phyloP scores from a whole-genome alignment of 2,113 vertebrate species.

The Plotosus lineatus region DNA sequence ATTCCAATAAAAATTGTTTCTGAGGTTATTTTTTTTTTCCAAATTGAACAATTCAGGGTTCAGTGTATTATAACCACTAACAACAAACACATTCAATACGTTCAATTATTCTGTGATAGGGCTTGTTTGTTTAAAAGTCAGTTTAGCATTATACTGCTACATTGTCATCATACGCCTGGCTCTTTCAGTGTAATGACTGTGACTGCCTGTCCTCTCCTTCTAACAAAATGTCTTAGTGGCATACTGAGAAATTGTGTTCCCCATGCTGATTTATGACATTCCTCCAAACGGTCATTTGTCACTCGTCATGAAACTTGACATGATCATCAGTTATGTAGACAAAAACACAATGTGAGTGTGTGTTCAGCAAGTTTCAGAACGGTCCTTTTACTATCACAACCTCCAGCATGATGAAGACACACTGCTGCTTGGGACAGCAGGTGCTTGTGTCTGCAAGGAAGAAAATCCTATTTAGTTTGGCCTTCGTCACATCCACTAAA shows the following conservation, averaged over 20 bases:
- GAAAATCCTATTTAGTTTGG: background rate
- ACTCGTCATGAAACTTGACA: conserved; percentile 4
- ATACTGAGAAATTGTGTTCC: conserved; percentile 8
- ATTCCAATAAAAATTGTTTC: no score
- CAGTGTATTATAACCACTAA: background rate
- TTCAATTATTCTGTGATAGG: background rate
- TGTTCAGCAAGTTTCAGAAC: background rate
- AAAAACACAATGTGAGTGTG: background rate
- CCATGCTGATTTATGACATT: background rate
- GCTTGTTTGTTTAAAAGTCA: background rate
- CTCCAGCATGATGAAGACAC: background rate
- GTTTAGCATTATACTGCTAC: background rate
- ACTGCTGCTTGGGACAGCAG: background rate
- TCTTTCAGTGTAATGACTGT: background rate
- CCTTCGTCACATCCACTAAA: background rate
- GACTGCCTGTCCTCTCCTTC: background rate
- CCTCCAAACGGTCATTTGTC: conserved; percentile 3
- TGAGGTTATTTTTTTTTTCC: background rate
- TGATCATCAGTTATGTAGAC: conserved; percentile 2
- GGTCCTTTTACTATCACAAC: background rate
- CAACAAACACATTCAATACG: no score
- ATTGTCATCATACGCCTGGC: background rate
- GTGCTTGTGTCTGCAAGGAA: background rate
- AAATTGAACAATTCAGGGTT: background rate
- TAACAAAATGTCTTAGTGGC: conserved; percentile 9